Evolutionary conservation across 92 coral and sea anemone genomes (phyloP).

Genomic region (Porites cylindrica): DNA sequence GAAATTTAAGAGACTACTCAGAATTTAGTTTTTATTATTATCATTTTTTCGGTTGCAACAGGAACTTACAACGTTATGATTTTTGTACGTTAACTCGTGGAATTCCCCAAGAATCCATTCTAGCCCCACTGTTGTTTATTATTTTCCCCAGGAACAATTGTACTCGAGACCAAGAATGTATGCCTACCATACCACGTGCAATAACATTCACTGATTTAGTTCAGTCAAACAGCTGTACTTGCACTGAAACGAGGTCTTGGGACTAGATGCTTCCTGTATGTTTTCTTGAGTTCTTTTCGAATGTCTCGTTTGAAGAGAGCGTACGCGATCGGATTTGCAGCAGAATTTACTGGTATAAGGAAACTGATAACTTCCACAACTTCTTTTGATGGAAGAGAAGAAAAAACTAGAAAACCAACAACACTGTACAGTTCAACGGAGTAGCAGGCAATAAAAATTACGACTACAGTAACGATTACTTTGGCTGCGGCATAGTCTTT

Average conservation of each 20-base stretch:
- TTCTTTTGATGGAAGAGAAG: background rate
- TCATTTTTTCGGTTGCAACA: no score
- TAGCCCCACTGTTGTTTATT: no score
- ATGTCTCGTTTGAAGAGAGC: constrained; percentile 40
- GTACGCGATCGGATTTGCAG: constrained; percentile 40
- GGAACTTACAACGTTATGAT: no score
- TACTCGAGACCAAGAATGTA: no score
- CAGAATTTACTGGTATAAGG: constrained; percentile 10
- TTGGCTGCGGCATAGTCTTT: background rate
- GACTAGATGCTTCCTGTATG: background rate
- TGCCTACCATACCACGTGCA: no score
- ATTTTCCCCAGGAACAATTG: no score
- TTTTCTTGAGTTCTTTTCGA: constrained; percentile 17
- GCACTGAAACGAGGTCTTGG: background rate
- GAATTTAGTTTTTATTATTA: no score
- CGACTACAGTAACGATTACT: background rate
- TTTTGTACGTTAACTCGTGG: no score
- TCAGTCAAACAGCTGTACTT: background rate
- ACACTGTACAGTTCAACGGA: constrained; percentile 27
- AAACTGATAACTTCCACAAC: background rate
- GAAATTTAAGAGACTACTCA: no score
- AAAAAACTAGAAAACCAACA: background rate
- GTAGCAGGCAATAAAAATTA: constrained; percentile 24
- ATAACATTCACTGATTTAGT: no score
- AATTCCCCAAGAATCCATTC: no score